Base-by-base conservation (phyloP, 2,797 vertebrate genomes). In the Clarias fuscus region DNA sequence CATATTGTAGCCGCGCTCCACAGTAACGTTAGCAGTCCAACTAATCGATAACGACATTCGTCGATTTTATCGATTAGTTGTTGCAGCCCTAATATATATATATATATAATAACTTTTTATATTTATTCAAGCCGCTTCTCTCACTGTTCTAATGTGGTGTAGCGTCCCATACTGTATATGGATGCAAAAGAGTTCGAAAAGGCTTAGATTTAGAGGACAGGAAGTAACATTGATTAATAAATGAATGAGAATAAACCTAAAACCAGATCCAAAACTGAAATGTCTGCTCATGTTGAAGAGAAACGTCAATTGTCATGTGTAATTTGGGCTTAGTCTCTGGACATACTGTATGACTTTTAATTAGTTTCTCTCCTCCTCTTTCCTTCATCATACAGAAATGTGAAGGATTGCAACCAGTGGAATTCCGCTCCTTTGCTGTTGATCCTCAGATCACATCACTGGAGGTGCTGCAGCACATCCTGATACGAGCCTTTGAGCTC, bases 391-490 rank as follows among this genome's bases (percentile, higher is more conserved):
- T 82, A 71, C 91, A 99, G 98, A 99, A 99, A 90, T 97, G 92
- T 88, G 98, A 99, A 48, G 97, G 94, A 6, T 89, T 92, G 80
- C 91, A 96, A 90, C 96, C 96, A 0, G 95, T 95, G 53, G 97
- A 98, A 90, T 96, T 96, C 85, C 97, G 97, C 61, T 97, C 97
- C 2, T 98, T 99, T 37, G 97, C 98, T 0, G 97, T 98, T 2
- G 97, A 98, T 90, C 98, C 98, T 37, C 97, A 98, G 93, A 98
- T 99, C 91, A 98, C 97, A 0, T 98, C 98, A 0, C 92, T 98
- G 88, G 98, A 99, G 5, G 98, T 99, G 4, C 92, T 99, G 84
- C 98, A 98, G 90, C 97, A 98, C 90, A 99, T 99, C 77, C 96
- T 99, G 4, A 97, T 97, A 86, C 93, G 97, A 67, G 97, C 97